A percentile compares a stretch with the other conserved stretches of the same genome.
Conservation (phyloP, 2,797 vertebrate genomes). For the Echeneis naucrates region DNA sequence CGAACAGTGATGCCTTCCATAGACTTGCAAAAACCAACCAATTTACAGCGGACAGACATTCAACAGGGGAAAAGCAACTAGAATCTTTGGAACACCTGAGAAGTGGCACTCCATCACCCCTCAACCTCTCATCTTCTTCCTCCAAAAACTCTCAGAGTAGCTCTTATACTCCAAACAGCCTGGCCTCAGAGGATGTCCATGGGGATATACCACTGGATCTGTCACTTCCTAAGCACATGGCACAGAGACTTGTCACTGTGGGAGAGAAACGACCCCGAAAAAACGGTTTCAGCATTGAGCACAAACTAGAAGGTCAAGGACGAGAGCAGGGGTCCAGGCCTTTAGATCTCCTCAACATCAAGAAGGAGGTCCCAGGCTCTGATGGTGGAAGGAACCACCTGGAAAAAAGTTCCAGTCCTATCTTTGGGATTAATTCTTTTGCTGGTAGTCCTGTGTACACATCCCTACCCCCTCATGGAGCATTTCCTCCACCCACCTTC, state of each 20-base stretch:
- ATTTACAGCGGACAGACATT: conserved; percentile 88
- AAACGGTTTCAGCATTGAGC: conserved; percentile 88
- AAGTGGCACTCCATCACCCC: conserved; percentile 94
- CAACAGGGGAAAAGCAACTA: conserved; percentile 84
- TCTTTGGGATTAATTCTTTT: conserved; percentile 95
- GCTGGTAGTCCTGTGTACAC: conserved; percentile 92
- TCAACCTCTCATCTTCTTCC: conserved; percentile 97
- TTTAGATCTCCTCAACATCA: conserved; percentile 93
- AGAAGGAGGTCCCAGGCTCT: conserved; percentile 92
- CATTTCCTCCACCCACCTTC: conserved; percentile 93
- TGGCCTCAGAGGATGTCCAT: conserved; percentile 92
- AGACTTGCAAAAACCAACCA: conserved; percentile 91
- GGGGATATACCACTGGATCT: conserved; percentile 95
- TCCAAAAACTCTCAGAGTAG: conserved; percentile 97
- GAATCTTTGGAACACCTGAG: conserved; percentile 91
- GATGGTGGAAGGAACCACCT: conserved; percentile 80
- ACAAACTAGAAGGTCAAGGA: conserved; percentile 84
- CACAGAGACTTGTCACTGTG: conserved; percentile 86
- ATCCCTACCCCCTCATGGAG: conserved; percentile 92
- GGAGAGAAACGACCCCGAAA: conserved; percentile 89
- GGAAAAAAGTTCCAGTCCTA: conserved; percentile 93
- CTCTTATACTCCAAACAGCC: conserved; percentile 97
- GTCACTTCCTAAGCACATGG: conserved; percentile 96
- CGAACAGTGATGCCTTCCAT: conserved; percentile 90
- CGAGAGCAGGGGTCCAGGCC: conserved; percentile 89